phyloP scores from a whole-genome alignment of 2,888 invertebrate species.

The Norana najaformis region DNA sequence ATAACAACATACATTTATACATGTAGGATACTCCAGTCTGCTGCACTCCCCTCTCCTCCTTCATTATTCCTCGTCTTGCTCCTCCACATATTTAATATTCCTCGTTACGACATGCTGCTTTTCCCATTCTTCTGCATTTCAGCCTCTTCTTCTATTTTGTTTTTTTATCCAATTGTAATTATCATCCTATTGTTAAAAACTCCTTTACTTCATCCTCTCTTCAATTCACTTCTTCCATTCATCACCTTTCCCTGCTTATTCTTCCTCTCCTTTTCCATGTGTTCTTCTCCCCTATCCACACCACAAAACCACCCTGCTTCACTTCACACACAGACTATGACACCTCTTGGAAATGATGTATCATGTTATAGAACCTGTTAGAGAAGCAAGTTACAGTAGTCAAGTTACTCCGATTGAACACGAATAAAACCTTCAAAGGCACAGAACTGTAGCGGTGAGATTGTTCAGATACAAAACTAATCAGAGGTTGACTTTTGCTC shows the following conservation, averaged over 20 bases:
- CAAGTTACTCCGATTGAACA: background rate
- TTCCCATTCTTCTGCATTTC: too few species aligned
- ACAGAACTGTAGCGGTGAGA: slow-evolving; percentile 1
- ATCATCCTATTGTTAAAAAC: background rate
- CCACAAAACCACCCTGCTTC: background rate
- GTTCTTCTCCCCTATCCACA: background rate
- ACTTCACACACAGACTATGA: background rate
- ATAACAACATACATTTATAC: too few species aligned
- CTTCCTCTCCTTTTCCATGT: background rate
- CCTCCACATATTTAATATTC: too few species aligned
- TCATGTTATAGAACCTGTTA: background rate
- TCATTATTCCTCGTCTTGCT: too few species aligned
- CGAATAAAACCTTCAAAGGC: background rate
- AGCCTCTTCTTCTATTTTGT: too few species aligned
- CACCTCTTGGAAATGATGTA: background rate
- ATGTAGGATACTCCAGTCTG: too few species aligned
- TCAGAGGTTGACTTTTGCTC: background rate
- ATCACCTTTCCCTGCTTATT: background rate
- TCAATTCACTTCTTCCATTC: background rate
- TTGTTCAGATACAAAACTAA: background rate
- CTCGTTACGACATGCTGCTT: too few species aligned
- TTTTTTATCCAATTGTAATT: background rate
- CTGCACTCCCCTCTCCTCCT: too few species aligned
- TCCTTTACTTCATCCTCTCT: background rate
- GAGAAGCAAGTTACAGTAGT: background rate